phyloP scores from a whole-genome alignment of 37 sponge, comb jelly and placozoan genomes.

The Oopsacas minuta region DNA sequence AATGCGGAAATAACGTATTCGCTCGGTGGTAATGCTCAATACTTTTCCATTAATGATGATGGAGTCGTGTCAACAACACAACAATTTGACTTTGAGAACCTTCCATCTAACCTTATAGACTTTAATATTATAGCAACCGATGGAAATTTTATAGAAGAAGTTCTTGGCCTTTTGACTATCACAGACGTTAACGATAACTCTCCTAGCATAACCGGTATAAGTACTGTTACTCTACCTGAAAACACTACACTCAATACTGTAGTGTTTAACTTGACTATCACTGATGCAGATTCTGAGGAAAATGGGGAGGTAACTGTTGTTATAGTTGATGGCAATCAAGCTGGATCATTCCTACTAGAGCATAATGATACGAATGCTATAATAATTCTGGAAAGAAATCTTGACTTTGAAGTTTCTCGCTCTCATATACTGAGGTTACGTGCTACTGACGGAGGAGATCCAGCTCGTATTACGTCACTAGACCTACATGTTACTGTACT shows the following conservation, averaged over 20 bases:
- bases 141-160: conserved; percentile 20
- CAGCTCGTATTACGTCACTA: neutral
- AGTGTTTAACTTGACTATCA: conserved; percentile 32
- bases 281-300: conserved; percentile 27
- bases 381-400: neutral
- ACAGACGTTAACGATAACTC: conserved; percentile 20
- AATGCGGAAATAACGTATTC: conserved; percentile 20
- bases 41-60: conserved; percentile 25
- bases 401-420: neutral
- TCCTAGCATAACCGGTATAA: conserved; percentile 28
- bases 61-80: conserved; percentile 18
- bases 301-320: conserved; percentile 8
- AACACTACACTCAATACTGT: conserved; percentile 24
- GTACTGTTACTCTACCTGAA: conserved; percentile 34
- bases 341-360: conserved; percentile 20
- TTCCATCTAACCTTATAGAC: neutral
- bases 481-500: neutral
- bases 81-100: neutral
- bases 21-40: conserved; percentile 24
- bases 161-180: conserved; percentile 28
- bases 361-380: neutral
- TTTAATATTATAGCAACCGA: conserved; percentile 39
- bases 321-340: neutral
- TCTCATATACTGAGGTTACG: neutral
- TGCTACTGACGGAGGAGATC: conserved; percentile 31